These are phyloP conservation scores for Melinopterus prodromus DNA, from an alignment of 2,888 invertebrate species.

Conservation along the genomic window DNA sequence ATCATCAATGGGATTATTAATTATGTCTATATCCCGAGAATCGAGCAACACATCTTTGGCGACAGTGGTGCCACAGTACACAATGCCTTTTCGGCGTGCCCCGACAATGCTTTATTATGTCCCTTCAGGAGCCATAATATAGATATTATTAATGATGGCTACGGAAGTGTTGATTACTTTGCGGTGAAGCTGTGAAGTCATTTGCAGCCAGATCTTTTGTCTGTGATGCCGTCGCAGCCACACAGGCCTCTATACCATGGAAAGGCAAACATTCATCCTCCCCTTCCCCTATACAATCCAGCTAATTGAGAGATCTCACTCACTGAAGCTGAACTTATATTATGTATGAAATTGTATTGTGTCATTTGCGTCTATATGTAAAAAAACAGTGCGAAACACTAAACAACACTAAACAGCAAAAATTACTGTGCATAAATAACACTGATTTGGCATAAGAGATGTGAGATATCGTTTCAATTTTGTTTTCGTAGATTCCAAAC, in stretches of 20 bases:
- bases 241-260: neutral
- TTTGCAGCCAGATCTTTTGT: neutral
- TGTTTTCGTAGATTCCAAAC: no score
- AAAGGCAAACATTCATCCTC: neutral
- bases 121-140: neutral
- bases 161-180: neutral
- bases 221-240: neutral
- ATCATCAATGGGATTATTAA: neutral
- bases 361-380: no score
- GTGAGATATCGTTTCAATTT: no score
- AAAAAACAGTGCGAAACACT: no score
- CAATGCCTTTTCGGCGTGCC: neutral
- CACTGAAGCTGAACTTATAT: no score
- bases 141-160: neutral
- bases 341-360: no score
- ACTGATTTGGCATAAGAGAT: no score
- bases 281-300: neutral
- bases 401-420: no score
- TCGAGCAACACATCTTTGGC: constrained; percentile 4
- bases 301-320: neutral
- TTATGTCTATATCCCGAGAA: neutral
- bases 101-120: neutral
- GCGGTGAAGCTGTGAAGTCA: constrained; percentile 4
- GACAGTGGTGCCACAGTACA: neutral
- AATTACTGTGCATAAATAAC: no score